Conservation (phyloP, 2,113 vertebrate genomes). For the Pao palembangensis region DNA sequence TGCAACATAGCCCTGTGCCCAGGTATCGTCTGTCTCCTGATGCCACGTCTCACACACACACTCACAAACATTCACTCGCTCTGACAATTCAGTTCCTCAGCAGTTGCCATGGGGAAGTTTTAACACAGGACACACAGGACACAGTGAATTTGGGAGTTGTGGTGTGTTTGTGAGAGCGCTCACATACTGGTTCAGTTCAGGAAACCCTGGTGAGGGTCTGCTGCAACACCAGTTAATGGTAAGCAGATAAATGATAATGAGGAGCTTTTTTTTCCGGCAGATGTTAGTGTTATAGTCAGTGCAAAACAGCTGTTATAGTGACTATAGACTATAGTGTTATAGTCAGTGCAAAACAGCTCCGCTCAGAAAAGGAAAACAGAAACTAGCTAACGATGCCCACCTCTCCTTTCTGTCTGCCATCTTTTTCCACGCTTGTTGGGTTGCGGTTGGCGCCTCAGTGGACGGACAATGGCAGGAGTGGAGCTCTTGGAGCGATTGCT, state of each 20-base stretch:
- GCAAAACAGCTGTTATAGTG: not conserved
- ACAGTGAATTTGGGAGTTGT: conserved; percentile 6
- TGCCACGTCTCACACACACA: no score
- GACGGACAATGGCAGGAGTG: conserved; percentile 99
- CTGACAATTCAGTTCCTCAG: no score
- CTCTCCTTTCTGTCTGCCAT: conserved; percentile 58
- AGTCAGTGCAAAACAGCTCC: not conserved
- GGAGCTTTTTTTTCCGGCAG: conserved; percentile 62
- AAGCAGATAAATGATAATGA: conserved; percentile 61
- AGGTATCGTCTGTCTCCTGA: conserved; percentile 74
- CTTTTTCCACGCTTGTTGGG: conserved; percentile 57
- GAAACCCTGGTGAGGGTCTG: conserved; percentile 41
- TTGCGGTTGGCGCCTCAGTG: conserved; percentile 78
- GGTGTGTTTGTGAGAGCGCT: conserved; percentile 33
- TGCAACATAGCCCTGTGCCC: conserved; percentile 99
- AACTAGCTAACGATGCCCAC: conserved; percentile 7
- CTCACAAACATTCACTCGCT: no score
- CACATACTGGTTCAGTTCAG: conserved; percentile 34
- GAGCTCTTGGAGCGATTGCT: conserved; percentile 97
- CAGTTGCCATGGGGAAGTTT: not conserved
- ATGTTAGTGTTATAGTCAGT: conserved; percentile 24
- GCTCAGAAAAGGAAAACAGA: conserved; percentile 8
- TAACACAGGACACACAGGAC: not conserved
- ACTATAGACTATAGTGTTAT: no score
- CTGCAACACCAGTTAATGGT: conserved; percentile 41